Evolutionary conservation across 2,113 vertebrate species (phyloP), one percentile per base, ranked within the genome.

Genomic region (Cottus gobio): DNA sequence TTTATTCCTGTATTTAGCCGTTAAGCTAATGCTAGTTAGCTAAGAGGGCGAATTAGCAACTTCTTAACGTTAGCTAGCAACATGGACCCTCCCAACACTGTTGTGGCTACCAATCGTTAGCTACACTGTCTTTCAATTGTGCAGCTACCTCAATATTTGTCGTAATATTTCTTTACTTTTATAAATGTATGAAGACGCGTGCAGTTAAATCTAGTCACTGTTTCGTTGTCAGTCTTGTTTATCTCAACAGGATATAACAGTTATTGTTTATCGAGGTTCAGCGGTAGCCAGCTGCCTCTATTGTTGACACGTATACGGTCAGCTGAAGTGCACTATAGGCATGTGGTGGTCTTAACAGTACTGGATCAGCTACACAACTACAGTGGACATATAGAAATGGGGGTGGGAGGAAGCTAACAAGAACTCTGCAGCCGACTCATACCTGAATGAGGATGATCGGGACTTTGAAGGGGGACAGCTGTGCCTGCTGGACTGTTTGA

Each of bases 281-380:
- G 71, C 48, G 71, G 15, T 5, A 67, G 80, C 72, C 57, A 20
- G n/a, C 54, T 68, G 44, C 50, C 71, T 61, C 66, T 26, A 22
- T 83, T 91, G 88, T 93, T 88, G 84, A 90, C 87, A 85, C 78
- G 84, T 50, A 82, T n/a, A 52, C 57, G 68, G 63, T 63, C 68
- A 77, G 26, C 57, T 69, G 80, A 50, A 2, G 66, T 13, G 30
- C 56, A 69, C 56, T 24, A 26, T 28, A 26, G 30, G 36, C 60
- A 74, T 88, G 75, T 60, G 69, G 56, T 63, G 83, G 36, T 75
- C 58, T 7, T 85, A 74, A 67, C 58, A 61, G 57, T 31, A 62
- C 48, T 22, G 71, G 34, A 34, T 63, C 39, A 34, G 54, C 9
- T n/a, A 6, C 69, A 57, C 7, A 30, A 46, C n/a, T 30, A 24